Conservation (phyloP, 2,113 vertebrate genomes). For the Peromyscus leucopus region DNA sequence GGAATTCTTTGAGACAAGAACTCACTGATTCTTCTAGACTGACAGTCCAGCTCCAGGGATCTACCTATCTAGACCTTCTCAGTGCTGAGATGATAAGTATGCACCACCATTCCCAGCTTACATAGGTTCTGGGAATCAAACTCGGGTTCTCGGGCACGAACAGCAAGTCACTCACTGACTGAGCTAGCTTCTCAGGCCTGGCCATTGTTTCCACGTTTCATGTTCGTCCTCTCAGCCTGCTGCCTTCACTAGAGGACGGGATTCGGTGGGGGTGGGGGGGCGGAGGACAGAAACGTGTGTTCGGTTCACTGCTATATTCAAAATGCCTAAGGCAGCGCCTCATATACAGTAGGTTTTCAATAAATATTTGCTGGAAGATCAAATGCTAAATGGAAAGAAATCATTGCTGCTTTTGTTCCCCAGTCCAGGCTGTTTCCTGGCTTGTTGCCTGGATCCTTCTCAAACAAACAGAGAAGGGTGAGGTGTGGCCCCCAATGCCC, state of each 20-base stretch:
- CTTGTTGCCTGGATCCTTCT: conserved; percentile 78
- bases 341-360: background rate
- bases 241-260: background rate
- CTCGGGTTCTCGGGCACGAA: background rate
- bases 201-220: background rate
- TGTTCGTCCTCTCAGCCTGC: background rate
- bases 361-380: background rate
- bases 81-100: background rate
- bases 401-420: conserved; percentile 38
- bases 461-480: conserved; percentile 80
- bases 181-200: no score
- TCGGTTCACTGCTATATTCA: background rate
- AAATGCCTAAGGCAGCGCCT: background rate
- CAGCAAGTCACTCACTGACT: background rate
- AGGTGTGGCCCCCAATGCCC: background rate
- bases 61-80: background rate
- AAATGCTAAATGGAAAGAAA: background rate
- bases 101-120: background rate
- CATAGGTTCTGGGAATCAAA: background rate
- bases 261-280: background rate
- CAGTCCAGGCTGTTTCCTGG: conserved; percentile 1
- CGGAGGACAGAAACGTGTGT: conserved; percentile 10
- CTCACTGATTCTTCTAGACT: background rate
- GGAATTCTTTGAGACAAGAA: background rate
- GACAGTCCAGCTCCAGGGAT: background rate